Conservation (phyloP, 2,113 vertebrate genomes). For the Eptesicus fuscus region DNA sequence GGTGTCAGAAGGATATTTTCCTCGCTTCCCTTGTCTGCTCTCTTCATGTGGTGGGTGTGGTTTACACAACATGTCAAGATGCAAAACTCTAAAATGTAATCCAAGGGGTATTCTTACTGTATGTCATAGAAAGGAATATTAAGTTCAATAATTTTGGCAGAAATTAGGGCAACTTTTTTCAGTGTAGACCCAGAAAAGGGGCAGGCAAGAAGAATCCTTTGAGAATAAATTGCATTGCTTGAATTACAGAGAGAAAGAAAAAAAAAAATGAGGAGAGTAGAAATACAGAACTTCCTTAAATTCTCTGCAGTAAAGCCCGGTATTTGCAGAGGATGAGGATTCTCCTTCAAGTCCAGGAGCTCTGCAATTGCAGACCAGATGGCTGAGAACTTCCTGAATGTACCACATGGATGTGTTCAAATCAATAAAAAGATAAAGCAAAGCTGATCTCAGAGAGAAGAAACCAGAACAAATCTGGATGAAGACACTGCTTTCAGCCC, state of each 20-base stretch:
- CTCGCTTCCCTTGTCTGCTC: neutral
- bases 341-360: neutral
- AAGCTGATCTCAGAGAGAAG: neutral
- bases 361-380: neutral
- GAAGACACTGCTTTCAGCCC: neutral
- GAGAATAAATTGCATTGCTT: neutral
- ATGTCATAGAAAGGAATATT: neutral
- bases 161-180: neutral
- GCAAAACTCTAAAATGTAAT: neutral
- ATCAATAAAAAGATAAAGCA: neutral
- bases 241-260: neutral
- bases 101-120: neutral
- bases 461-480: neutral
- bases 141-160: neutral
- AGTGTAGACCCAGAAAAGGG: neutral
- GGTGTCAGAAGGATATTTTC: neutral
- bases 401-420: neutral
- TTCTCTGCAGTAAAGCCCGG: neutral
- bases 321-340: neutral
- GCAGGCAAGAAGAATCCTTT: neutral
- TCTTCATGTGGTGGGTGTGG: neutral
- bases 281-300: neutral
- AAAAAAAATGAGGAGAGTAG: neutral
- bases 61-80: neutral
- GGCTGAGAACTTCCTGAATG: neutral